Conservation (phyloP, 2,888 invertebrate genomes). For the Xestoiulus laeticollis region DNA sequence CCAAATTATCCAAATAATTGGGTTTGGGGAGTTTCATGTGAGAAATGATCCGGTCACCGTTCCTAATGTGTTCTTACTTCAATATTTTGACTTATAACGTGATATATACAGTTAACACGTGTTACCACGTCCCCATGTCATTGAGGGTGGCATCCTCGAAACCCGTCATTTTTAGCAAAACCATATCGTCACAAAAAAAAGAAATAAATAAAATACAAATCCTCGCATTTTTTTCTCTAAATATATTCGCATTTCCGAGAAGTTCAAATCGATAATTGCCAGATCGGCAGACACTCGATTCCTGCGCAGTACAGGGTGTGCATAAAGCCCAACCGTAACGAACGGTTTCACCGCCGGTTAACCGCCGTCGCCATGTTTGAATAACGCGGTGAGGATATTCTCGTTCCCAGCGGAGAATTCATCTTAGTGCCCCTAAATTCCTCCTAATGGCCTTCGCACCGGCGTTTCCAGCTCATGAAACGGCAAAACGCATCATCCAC, state of each 20-base stretch:
- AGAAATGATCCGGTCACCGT: no score
- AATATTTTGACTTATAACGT: no score
- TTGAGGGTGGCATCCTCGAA: no score
- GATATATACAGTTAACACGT: no score
- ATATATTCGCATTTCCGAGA: background rate
- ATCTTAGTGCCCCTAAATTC: conserved; percentile 32
- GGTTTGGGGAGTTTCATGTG: no score
- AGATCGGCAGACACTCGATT: background rate
- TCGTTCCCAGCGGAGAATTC: background rate
- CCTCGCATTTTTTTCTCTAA: background rate
- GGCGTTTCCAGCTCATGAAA: conserved; percentile 27
- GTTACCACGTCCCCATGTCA: no score
- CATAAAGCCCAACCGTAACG: background rate
- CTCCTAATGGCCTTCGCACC: background rate
- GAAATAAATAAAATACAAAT: background rate
- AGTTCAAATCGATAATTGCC: conserved; percentile 31
- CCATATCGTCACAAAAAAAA: no score
- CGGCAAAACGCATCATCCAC: background rate
- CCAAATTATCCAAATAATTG: no score
- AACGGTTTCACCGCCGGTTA: background rate
- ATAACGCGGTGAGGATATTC: background rate
- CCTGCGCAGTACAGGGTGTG: background rate
- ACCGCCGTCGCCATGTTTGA: background rate
- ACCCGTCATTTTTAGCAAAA: no score
- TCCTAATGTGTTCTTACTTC: no score